phyloP scores from a whole-genome alignment of 1,140 invertebrate genomes.

The Ceratina japonica region DNA sequence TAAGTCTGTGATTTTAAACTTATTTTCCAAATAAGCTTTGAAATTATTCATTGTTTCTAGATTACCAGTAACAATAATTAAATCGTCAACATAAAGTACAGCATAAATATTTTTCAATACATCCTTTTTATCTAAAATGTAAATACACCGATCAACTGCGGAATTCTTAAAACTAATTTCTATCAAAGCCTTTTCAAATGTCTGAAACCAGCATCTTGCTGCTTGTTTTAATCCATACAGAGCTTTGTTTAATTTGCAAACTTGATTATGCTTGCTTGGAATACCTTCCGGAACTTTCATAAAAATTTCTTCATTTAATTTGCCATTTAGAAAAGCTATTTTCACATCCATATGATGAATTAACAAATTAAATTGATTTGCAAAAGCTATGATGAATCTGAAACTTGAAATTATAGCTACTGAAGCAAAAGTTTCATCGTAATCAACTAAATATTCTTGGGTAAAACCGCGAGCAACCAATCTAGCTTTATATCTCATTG shows the following conservation, averaged over 20 bases:
- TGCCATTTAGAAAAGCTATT: not conserved
- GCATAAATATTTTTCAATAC: slow-evolving; percentile 60
- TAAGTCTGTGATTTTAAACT: too few species aligned
- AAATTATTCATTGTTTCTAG: not conserved
- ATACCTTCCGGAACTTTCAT: not conserved
- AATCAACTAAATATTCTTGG: too few species aligned
- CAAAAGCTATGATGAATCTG: slow-evolving; percentile 50
- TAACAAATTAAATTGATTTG: not conserved
- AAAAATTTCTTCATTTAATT: not conserved
- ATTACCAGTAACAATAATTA: slow-evolving; percentile 37
- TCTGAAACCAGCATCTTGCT: slow-evolving; percentile 46
- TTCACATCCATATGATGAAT: too few species aligned
- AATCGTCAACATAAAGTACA: slow-evolving; percentile 44
- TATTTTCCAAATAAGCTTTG: slow-evolving; percentile 2
- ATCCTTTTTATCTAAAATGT: slow-evolving; percentile 46
- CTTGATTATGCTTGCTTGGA: not conserved
- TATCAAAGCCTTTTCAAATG: slow-evolving; percentile 14
- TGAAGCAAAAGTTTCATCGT: slow-evolving; percentile 11
- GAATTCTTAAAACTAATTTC: slow-evolving; percentile 38
- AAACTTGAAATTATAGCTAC: slow-evolving; percentile 54
- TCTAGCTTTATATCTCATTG: slow-evolving; percentile 43
- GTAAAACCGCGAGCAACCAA: too few species aligned
- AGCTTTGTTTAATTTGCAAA: slow-evolving; percentile 5
- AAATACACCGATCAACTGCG: slow-evolving; percentile 23
- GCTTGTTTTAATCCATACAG: slow-evolving; percentile 68